These are phyloP conservation scores for Pteronotus mesoamericanus DNA, from an alignment of 2,797 vertebrate species.

Conservation along the genomic window DNA sequence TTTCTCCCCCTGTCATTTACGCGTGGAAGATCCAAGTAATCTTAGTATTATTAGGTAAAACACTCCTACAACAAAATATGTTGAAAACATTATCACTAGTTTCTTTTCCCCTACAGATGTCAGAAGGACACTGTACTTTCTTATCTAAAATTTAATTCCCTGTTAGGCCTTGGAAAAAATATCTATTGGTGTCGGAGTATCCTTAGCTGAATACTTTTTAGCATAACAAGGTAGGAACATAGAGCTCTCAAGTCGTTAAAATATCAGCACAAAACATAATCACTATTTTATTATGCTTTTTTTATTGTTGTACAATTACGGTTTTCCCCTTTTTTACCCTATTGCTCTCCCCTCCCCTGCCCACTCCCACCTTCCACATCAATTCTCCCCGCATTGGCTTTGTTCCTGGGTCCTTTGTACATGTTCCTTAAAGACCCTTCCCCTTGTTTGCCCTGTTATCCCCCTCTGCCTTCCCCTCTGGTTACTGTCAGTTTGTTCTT, in stretches of 20 bases:
- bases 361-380: too few relatives aligned
- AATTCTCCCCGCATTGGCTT: too few relatives aligned
- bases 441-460: too few relatives aligned
- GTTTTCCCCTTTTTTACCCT: too few relatives aligned
- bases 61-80: slow-evolving; percentile 10
- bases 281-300: background rate
- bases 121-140: background rate
- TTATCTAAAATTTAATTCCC: background rate
- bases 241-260: background rate
- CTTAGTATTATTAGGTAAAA: background rate
- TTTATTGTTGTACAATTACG: too few relatives aligned
- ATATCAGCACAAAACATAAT: background rate
- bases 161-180: background rate
- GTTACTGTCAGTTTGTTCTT: too few relatives aligned
- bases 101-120: background rate
- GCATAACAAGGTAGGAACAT: background rate
- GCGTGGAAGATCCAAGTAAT: background rate
- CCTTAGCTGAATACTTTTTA: background rate
- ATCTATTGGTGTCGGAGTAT: background rate
- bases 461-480: too few relatives aligned
- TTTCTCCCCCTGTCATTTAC: background rate
- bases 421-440: too few relatives aligned
- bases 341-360: too few relatives aligned
- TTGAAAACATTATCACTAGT: background rate
- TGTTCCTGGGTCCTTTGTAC: too few relatives aligned